Evolutionary conservation across 2,797 vertebrate species (phyloP).

Genomic region (Phalanger gymnotis): DNA sequence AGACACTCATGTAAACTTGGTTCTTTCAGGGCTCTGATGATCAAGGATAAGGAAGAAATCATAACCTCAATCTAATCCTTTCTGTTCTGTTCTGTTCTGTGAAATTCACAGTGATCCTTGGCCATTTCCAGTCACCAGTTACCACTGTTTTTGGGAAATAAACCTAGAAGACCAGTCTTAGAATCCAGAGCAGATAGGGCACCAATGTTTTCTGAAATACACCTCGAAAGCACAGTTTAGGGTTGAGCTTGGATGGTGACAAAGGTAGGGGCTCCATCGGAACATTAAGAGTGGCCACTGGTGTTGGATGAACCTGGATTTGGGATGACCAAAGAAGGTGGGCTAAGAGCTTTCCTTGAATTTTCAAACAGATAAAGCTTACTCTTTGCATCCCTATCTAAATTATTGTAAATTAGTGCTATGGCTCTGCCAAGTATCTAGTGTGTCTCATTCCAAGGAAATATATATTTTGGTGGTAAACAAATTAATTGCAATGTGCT

Average conservation of each 20-base stretch:
- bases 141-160: no score
- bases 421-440: neutral
- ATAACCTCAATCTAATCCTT: no score
- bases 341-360: neutral
- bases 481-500: constrained; percentile 7
- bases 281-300: neutral
- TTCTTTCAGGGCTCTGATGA: no score
- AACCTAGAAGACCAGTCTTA: no score
- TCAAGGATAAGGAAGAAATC: no score
- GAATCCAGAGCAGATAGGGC: neutral
- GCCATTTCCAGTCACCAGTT: no score
- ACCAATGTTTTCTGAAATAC: neutral
- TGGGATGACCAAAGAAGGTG: neutral
- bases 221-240: neutral
- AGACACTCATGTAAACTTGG: no score
- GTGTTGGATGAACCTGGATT: neutral
- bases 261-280: neutral
- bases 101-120: no score
- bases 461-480: constrained; percentile 27
- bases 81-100: no score
- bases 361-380: constrained; percentile 24
- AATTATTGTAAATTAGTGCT: constrained; percentile 23
- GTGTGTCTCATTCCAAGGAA: constrained; percentile 41
- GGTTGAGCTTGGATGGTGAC: neutral
- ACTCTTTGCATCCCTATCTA: constrained; percentile 4